phyloP scores from a whole-genome alignment of 2,888 invertebrate species.

The Liopterus haemorrhoidalis region DNA sequence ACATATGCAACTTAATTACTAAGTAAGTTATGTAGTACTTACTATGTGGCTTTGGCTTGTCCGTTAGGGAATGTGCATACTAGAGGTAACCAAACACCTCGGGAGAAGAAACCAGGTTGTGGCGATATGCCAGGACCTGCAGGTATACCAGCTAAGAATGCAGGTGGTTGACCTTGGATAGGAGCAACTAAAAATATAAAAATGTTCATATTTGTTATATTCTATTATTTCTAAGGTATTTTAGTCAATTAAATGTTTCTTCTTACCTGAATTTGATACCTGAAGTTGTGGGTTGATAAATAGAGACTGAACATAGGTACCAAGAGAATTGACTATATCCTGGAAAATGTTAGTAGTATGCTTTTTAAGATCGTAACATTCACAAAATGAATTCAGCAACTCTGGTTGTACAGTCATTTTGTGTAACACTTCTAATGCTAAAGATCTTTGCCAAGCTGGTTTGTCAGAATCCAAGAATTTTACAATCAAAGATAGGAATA shows the following conservation, averaged over 20 bases:
- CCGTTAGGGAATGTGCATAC: constrained; percentile 79
- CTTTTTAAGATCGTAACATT: constrained; percentile 91
- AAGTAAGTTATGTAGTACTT: constrained; percentile 46
- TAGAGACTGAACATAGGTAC: constrained; percentile 88
- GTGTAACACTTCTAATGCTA: constrained; percentile 93
- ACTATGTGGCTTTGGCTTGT: constrained; percentile 86
- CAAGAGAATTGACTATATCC: constrained; percentile 90
- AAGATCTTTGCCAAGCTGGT: constrained; percentile 91
- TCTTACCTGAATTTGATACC: constrained; percentile 46
- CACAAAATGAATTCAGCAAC: constrained; percentile 84
- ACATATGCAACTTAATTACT: neutral
- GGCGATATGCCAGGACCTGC: constrained; percentile 74
- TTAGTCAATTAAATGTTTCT: constrained; percentile 9
- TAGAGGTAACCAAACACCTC: constrained; percentile 88
- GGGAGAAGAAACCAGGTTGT: constrained; percentile 86
- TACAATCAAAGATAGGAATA: constrained; percentile 91
- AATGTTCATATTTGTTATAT: neutral
- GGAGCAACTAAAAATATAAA: constrained; percentile 40
- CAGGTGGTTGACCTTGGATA: constrained; percentile 57
- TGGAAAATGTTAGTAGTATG: constrained; percentile 90
- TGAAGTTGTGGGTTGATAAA: constrained; percentile 68
- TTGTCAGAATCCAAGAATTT: constrained; percentile 97
- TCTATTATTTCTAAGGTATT: neutral
- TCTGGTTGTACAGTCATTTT: constrained; percentile 87
- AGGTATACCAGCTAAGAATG: constrained; percentile 59